A percentile compares a stretch with the other conserved stretches of the same genome.
Evolutionary conservation across 37 sponge, comb jelly and placozoan species (phyloP).

Genomic region (Spongilla lacustris): DNA sequence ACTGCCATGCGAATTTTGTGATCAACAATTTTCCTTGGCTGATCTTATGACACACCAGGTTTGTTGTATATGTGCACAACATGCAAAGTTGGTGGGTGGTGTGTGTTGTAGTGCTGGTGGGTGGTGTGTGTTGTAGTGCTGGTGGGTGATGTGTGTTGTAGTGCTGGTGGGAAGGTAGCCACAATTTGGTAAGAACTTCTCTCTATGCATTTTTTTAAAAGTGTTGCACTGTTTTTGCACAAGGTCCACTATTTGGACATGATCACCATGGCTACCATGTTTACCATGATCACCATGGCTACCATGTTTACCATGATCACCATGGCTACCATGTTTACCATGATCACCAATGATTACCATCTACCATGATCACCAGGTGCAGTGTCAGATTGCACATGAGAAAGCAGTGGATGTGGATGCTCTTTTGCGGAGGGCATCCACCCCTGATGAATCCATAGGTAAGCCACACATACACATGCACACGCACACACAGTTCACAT

Average conservation of each 20-base stretch:
- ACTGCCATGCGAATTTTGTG: conserved; percentile 46
- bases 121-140: background rate
- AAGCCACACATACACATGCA: background rate
- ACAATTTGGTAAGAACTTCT: too few relatives aligned
- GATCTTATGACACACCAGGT: conserved; percentile 50
- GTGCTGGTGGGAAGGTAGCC: background rate
- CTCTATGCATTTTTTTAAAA: too few relatives aligned
- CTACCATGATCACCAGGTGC: background rate
- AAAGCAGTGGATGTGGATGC: background rate
- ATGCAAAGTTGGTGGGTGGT: background rate
- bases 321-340: background rate
- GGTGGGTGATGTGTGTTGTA: background rate
- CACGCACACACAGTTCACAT: background rate
- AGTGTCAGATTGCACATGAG: background rate
- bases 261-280: too few relatives aligned
- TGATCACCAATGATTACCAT: background rate
- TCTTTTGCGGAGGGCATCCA: background rate
- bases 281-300: background rate
- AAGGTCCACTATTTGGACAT: too few relatives aligned
- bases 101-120: background rate
- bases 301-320: background rate
- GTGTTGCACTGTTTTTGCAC: too few relatives aligned
- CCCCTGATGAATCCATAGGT: background rate
- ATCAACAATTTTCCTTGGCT: conserved; percentile 17
- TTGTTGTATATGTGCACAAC: background rate